These are phyloP conservation scores for Lycocorax pyrrhopterus DNA, from an alignment of 2,113 vertebrate genomes.

Conservation along the genomic window DNA sequence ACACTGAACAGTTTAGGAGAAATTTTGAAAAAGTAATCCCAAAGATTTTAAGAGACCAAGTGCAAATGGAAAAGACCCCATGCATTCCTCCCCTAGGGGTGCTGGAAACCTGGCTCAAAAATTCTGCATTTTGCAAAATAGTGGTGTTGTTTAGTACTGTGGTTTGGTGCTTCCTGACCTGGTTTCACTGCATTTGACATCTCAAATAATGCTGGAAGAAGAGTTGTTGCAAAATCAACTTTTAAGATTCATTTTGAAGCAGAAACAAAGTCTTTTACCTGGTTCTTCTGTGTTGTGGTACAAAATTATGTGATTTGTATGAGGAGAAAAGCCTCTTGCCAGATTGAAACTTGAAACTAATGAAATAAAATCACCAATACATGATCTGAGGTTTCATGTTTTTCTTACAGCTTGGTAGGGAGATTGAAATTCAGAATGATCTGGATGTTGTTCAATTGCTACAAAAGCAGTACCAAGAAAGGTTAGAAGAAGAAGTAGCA, in stretches of 20 bases:
- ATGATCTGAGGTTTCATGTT: not conserved
- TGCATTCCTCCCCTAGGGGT: not conserved
- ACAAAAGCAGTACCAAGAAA: conserved; percentile 80
- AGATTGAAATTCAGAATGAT: conserved; percentile 49
- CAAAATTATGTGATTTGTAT: not conserved
- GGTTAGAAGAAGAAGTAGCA: conserved; percentile 88
- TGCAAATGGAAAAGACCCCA: not conserved
- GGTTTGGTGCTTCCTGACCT: not conserved
- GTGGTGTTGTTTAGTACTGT: not conserved
- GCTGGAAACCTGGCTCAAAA: not conserved
- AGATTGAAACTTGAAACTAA: not conserved
- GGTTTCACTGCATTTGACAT: not conserved
- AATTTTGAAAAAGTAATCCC: not conserved
- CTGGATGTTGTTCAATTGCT: conserved; percentile 45
- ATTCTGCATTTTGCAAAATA: not conserved
- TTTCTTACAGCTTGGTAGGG: conserved; percentile 49
- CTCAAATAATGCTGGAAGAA: not conserved
- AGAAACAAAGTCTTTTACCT: not conserved
- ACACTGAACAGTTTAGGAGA: not conserved
- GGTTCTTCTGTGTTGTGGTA: not conserved
- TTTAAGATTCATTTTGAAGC: not conserved
- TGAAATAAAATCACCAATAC: not conserved
- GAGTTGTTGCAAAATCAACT: not conserved
- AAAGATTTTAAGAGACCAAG: not conserved
- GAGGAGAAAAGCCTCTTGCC: not conserved